A percentile compares a stretch with the other conserved stretches of the same genome.
phyloP scores from a whole-genome alignment of 2,113 vertebrate genomes.

The Anoplopoma fimbria region DNA sequence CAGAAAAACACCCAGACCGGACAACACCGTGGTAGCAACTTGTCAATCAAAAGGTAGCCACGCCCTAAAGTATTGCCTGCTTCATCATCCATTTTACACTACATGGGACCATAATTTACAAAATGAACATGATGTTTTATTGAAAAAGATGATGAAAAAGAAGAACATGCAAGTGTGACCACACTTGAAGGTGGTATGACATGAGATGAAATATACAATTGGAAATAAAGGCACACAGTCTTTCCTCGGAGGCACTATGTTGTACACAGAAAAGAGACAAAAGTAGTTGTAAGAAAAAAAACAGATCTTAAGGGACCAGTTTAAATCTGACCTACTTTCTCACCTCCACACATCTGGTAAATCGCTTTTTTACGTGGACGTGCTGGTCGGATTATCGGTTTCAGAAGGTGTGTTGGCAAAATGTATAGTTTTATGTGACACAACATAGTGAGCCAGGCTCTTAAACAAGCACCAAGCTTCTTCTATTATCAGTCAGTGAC shows the following conservation, averaged over 20 bases:
- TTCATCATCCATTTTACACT: neutral
- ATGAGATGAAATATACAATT: neutral
- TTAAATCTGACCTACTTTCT: neutral
- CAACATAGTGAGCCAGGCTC: neutral
- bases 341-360: neutral
- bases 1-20: neutral
- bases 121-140: neutral
- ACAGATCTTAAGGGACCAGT: neutral
- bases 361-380: neutral
- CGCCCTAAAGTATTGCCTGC: neutral
- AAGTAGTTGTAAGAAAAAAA: neutral
- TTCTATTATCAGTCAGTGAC: neutral
- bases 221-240: neutral
- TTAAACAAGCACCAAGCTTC: conserved; percentile 10
- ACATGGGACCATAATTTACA: neutral
- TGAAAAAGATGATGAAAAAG: neutral
- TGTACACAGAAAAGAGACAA: conserved; percentile 2
- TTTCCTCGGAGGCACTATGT: neutral
- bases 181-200: neutral
- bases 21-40: neutral
- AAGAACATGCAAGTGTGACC: neutral
- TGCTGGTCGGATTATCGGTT: neutral
- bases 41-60: neutral
- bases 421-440: neutral
- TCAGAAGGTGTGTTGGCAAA: neutral